phyloP scores from a whole-genome alignment of 2,113 vertebrate genomes.

The Epinephelus cyanopodus region DNA sequence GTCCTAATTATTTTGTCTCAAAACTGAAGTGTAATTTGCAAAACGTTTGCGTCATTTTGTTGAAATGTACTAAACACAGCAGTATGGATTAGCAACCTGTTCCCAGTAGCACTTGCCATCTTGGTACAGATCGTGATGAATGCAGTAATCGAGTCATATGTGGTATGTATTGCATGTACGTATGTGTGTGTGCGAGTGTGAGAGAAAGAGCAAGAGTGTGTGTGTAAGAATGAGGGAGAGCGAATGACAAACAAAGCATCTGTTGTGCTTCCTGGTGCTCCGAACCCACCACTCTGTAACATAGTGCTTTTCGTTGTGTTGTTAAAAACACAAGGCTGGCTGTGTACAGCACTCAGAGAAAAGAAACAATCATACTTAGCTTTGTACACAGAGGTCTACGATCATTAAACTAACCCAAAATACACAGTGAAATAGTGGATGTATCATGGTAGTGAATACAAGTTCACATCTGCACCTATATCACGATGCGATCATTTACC shows the following conservation, averaged over 20 bases:
- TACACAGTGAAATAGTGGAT: constrained; percentile 31
- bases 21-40: constrained; percentile 59
- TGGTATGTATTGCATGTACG: background rate
- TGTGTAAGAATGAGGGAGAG: background rate
- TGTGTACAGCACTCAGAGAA: constrained; percentile 31
- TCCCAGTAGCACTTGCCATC: constrained; percentile 75
- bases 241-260: constrained; percentile 41
- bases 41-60: constrained; percentile 63
- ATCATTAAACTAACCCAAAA: constrained; percentile 18
- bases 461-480: constrained; percentile 22
- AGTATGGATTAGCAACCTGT: constrained; percentile 61
- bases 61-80: constrained; percentile 59
- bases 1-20: constrained; percentile 68
- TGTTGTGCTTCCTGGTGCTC: constrained; percentile 64
- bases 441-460: constrained; percentile 26
- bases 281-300: constrained; percentile 52
- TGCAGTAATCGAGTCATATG: constrained; percentile 43
- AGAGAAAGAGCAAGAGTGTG: background rate
- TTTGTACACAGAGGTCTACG: background rate
- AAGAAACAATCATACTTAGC: constrained; percentile 16
- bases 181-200: background rate
- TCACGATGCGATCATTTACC: background rate
- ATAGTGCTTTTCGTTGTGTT: constrained; percentile 48
- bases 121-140: constrained; percentile 57
- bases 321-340: constrained; percentile 37